Evolutionary conservation across 2,888 invertebrate species (phyloP).

Genomic region (Drosophila nigritarsus): DNA sequence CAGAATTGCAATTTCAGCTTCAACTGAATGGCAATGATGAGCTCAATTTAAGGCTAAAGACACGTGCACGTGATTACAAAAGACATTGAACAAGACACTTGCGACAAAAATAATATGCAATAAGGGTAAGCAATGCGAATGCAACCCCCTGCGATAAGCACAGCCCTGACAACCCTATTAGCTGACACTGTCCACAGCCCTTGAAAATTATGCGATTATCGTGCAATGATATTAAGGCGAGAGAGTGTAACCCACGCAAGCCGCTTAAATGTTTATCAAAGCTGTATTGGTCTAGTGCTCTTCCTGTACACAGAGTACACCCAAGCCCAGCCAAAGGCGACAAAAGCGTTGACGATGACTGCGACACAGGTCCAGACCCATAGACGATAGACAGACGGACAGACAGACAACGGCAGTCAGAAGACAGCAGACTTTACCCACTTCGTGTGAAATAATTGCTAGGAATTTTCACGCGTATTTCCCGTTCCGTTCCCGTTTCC

Average conservation of each 20-base stretch:
- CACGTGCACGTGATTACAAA: slow-evolving; percentile 63
- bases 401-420: slow-evolving; percentile 16
- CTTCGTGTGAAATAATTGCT: slow-evolving; percentile 80
- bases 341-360: slow-evolving; percentile 30
- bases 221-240: slow-evolving; percentile 53
- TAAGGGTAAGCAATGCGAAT: slow-evolving; percentile 18
- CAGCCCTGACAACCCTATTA: slow-evolving; percentile 19
- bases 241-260: slow-evolving; percentile 56
- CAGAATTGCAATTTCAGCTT: slow-evolving; percentile 13
- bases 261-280: slow-evolving; percentile 76
- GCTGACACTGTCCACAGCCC: slow-evolving; percentile 42
- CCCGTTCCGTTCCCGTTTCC: slow-evolving; percentile 53
- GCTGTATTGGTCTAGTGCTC: slow-evolving; percentile 54
- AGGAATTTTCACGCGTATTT: slow-evolving; percentile 82
- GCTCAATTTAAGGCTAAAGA: slow-evolving; percentile 38
- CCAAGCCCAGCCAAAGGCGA: slow-evolving; percentile 14
- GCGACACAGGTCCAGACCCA: slow-evolving; percentile 16
- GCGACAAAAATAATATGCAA: slow-evolving; percentile 51
- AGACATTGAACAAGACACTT: slow-evolving; percentile 59
- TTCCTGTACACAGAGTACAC: slow-evolving; percentile 32
- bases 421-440: slow-evolving; percentile 51
- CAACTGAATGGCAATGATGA: slow-evolving; percentile 39
- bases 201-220: slow-evolving; percentile 71
- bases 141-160: slow-evolving; percentile 15
- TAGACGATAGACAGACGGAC: slow-evolving; percentile 32